Evolutionary conservation across 2,888 invertebrate species (phyloP), one percentile per base, ranked within the genome.

Genomic region (Phortica magna): DNA sequence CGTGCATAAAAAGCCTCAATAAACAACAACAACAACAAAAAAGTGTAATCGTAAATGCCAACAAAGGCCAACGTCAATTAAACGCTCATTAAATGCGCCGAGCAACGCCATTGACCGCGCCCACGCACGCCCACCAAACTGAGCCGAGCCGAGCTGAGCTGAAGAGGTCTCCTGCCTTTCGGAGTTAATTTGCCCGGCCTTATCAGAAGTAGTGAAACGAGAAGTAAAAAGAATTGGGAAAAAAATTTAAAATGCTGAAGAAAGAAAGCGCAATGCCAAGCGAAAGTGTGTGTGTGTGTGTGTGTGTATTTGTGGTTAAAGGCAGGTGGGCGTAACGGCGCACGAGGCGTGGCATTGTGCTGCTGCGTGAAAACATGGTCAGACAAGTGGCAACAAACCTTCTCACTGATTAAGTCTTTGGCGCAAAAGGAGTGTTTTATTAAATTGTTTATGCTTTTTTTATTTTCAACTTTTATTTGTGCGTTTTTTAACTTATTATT

Each of bases 221-320:
- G 5, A 55, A 55, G 55, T 17, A 55, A 55, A 55, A 12, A 55
- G 55, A 55, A 14, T n/a, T n/a, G 31, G 5, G 5, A 55, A 55
- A 55, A 55, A 55, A 12, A 55, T 31, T 31, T 31, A n/a, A 68
- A 68, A 68, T 68, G 43, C 67, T 7, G 17, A 57, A 57, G 1
- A 73, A 22, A 67, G 70, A 61, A 53, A 70, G 76, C 3, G 12
- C 14, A 55, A 53, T n/a, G 53, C 12, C 55, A 55, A 55, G 55
- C 7, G 55, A 14, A 17, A n/a, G 55, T 55, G 55, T 55, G 17
- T 14, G 55, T n/a, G 55, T 55, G 12, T 55, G 31, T 31, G 31
- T 31, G 31, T 31, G 31, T 31, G 31, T 31, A 4, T 31, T 2
- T 31, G 31, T 31, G 31, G 31, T 31, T 53, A 14, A n/a, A 55